Base-by-base conservation (phyloP, 2,113 vertebrate species). In the Trematomus loennbergii region DNA sequence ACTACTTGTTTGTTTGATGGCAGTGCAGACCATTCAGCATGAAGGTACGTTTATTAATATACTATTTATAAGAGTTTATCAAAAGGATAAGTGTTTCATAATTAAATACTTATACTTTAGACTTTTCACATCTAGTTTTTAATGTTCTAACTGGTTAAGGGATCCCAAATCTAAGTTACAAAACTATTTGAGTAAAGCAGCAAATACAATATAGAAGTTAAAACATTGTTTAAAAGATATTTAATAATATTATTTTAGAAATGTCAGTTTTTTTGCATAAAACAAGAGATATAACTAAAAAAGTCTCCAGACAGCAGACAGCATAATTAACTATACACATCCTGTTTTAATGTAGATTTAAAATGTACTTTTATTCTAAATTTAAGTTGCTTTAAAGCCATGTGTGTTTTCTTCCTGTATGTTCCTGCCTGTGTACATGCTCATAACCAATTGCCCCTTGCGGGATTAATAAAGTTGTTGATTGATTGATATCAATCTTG, bases 1-100 rank as follows among this genome's bases (percentile, higher is more conserved):
- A 89, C 62, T 93, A 17, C 61, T 94, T 4, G 60, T 91, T 83
- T 86, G 79, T 79, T 68, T 92, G 15, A 48, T 93, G 85, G 83
- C 87, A n/a, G 45, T 71, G 13, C 86, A 79, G 43, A 84, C 87
- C 18, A 55, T 83, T 78, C 93, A 94, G 78, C 67, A 81, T 22
- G 72, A 78, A 1, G 82, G 94, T 95, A 85, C 85, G 93, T 89
- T 36, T 9, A 57, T 57, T 6, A 36, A 62, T 29, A 55, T 55
- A 45, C 18, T 25, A 9, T 40, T 40, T 40, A 20, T 4, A 2
- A 22, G 15, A 25, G 5, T 36, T 70, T 49, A 55, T 5, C 29
- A 40, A 36, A 46, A 25, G 5, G 15, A 66, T 45, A 16, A 25
- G 9, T 20, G 5, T 1, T 22, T 2, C 0, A 25, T 12, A 49